Evolutionary conservation across 2,888 invertebrate genomes (phyloP), one percentile per base, ranked within the genome.

Genomic region (Yponomeuta evonymella): DNA sequence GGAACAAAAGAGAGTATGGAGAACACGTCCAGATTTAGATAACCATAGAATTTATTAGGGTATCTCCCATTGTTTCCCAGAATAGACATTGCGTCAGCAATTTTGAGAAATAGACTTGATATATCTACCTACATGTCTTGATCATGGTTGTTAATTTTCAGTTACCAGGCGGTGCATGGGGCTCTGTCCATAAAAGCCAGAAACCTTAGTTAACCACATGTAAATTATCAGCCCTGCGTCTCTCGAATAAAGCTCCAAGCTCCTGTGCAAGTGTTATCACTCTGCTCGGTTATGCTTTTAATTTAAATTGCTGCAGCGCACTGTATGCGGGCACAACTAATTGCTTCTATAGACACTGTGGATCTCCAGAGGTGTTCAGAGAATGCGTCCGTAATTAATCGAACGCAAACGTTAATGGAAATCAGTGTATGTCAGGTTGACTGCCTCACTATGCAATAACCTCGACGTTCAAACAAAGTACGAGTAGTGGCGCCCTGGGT

Each of bases 311-410:
- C 64, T 64, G 12, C 64, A 11, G 64, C 29, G 29, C 64, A 6
- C 77, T 79, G 80, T 43, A 79, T 78, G 81, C 78, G 78, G 51
- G 15, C 6, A 58, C 64, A 68, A 84, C 83, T 89, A 88, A 89
- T 89, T 89, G 88, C 85, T 86, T 88, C 83, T 85, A 89, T 87
- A 89, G 88, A 87, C 89, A 85, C 51, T 89, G 84, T 88, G 89
- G 76, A 76, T 75, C 76, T 77, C 76, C 77, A 75, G 74, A 80
- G 81, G 81, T 78, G 79, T 78, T 81, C 77, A 73, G 83, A 82
- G 89, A 88, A 90, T 90, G 87, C 82, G 80, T 81, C 78, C 78
- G 83, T 88, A 88, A 90, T 90, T 89, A 90, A 88, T 87, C 82
- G 79, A 81, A 84, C 82, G 84, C 85, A 84, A 84, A 81, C 85